Evolutionary conservation across 2,888 invertebrate genomes (phyloP).

Genomic region (Ectemnius continuus): DNA sequence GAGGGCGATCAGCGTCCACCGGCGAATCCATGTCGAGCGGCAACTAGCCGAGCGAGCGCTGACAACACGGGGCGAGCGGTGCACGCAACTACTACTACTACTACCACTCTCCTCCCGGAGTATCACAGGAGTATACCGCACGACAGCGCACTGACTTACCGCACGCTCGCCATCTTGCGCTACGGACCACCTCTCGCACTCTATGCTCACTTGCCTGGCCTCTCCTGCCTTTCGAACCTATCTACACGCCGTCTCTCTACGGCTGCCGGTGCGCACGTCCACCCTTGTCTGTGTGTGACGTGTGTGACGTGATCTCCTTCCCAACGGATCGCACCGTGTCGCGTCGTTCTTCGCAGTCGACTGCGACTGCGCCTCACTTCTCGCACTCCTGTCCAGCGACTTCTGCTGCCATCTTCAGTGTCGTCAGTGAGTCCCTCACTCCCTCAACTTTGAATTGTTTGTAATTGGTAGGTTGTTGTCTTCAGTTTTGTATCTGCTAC

Average conservation of each 20-base stretch:
- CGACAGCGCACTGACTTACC: conserved; percentile 64
- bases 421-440: background rate
- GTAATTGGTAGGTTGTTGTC: too few species aligned
- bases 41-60: background rate
- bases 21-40: background rate
- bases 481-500: too few species aligned
- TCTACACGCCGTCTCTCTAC: too few species aligned
- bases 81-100: background rate
- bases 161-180: conserved; percentile 74
- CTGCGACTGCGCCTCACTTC: background rate
- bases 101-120: conserved; percentile 32
- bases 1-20: conserved; percentile 6
- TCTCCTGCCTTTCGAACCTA: too few species aligned
- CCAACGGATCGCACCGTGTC: background rate
- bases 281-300: background rate
- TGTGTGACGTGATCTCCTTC: background rate
- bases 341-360: background rate
- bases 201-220: conserved; percentile 36
- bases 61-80: background rate
- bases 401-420: background rate
- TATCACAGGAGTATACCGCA: conserved; percentile 50
- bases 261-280: background rate
- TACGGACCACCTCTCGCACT: conserved; percentile 47
- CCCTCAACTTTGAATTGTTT: too few species aligned
- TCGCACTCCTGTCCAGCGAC: background rate